Base-by-base conservation (phyloP, 2,888 invertebrate species). In the Parnassius orleans region DNA sequence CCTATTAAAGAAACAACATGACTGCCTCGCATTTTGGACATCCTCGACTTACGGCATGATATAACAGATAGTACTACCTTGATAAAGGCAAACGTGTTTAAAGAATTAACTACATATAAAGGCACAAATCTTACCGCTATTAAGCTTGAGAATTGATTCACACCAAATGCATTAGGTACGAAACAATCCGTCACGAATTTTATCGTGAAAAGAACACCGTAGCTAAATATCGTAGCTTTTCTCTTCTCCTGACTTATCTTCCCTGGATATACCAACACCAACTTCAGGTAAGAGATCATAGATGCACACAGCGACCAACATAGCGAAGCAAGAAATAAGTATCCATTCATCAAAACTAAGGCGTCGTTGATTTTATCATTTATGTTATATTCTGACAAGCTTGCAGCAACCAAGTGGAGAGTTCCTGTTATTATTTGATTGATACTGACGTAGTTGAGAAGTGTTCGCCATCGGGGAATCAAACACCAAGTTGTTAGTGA, bases 371-470 rank as follows among this genome's bases (percentile, higher is more conserved):
- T n/a, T 9, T n/a, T 3, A 1, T 52, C 9, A 12, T 24, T 24
- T 3, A 44, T n/a, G 14, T 52, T 7, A 11, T 24, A 12, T 9
- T 58, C 43, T 7, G 44, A n/a, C 10, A 52, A 12, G 10, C 10
- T 11, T 9, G n/a, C 0, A 10, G 9, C n/a, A 44, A 65, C 57
- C 15, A 71, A 60, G 10, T 71, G 65, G 19, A 69, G 24, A 9
- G 68, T 71, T 1, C 70, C 71, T 33, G 64, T 42, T 10, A 66
- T 44, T 9, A 72, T 64, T 63, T 72, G 72, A 41, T 71, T 63
- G 3, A 67, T 60, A 51, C 67, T 68, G 47, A 72, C 67, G 33
- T 66, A 72, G 43, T 71, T 72, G 51, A 71, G 70, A 0, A 71
- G 55, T 0, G 66, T 63, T 10, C 70, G 66, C 72, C 72, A 72